These are phyloP conservation scores for Heliconius nattereri DNA, from an alignment of 1,140 invertebrate species.

Conservation along the genomic window DNA sequence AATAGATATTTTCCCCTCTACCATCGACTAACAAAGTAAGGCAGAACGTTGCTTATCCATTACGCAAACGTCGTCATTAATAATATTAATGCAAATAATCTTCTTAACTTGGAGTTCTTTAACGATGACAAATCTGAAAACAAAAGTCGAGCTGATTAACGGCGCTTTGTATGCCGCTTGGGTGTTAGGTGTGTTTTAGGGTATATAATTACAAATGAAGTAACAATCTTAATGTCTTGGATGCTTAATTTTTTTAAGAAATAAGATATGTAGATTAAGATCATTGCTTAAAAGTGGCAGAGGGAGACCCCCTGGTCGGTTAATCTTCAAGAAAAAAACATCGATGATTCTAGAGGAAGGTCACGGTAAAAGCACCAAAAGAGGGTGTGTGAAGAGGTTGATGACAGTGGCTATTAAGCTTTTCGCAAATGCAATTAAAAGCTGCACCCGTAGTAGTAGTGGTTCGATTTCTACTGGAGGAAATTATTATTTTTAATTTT, in stretches of 20 bases:
- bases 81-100: slow-evolving; percentile 2
- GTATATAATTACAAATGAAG: background rate
- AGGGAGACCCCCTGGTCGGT: too few relatives aligned
- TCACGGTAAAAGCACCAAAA: too few relatives aligned
- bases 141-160: background rate
- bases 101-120: background rate
- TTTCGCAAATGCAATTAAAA: too few relatives aligned
- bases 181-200: background rate
- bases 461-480: too few relatives aligned
- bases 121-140: background rate
- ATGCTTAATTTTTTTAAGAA: background rate
- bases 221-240: background rate
- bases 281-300: too few relatives aligned
- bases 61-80: background rate
- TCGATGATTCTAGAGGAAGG: too few relatives aligned
- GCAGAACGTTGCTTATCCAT: background rate
- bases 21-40: background rate
- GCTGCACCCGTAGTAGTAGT: too few relatives aligned
- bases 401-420: too few relatives aligned
- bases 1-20: background rate
- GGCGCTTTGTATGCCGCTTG: background rate
- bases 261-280: background rate
- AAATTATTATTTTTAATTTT: too few relatives aligned
- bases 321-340: too few relatives aligned
- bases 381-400: too few relatives aligned